Percentiles rank a stretch among this genome's conserved stretches.
Evolutionary conservation across 2,888 invertebrate species (phyloP).

Genomic region (Nemoura dubitans): DNA sequence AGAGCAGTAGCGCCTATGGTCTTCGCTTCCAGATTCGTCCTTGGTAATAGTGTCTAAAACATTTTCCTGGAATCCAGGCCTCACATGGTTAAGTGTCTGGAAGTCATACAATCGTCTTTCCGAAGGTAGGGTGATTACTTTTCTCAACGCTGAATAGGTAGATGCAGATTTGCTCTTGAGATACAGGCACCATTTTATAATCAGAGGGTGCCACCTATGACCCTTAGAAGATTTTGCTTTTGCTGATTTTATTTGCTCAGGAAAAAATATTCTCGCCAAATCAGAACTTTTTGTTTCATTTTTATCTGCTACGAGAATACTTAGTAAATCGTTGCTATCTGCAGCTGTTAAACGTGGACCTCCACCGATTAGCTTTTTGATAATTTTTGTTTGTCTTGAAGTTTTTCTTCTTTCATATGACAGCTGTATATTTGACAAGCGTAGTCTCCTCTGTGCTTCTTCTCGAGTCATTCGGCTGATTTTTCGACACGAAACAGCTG

Average conservation of each 20-base stretch:
- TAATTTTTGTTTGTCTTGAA: neutral
- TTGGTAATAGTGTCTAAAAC: neutral
- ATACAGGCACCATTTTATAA: slow-evolving; percentile 1
- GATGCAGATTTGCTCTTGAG: neutral
- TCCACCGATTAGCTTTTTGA: neutral
- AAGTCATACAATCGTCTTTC: slow-evolving; percentile 20
- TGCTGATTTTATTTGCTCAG: neutral
- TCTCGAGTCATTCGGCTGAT: neutral
- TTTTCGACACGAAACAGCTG: neutral
- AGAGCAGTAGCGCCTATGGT: neutral
- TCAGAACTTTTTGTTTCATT: neutral
- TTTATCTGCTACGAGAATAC: neutral
- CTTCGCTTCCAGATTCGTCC: slow-evolving; percentile 2
- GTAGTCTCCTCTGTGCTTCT: neutral
- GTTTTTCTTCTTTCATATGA: neutral
- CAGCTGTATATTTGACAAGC: neutral
- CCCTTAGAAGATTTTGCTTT: neutral
- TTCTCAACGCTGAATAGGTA: slow-evolving; percentile 9
- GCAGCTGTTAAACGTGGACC: neutral
- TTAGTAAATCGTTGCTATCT: neutral
- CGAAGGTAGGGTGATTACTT: slow-evolving; percentile 9
- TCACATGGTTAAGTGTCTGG: slow-evolving; percentile 1
- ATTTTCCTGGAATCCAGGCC: neutral
- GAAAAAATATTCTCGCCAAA: neutral
- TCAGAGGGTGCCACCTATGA: slow-evolving; percentile 23